Conservation (phyloP, 2,888 invertebrate genomes). For the Hypolimnas misippus region DNA sequence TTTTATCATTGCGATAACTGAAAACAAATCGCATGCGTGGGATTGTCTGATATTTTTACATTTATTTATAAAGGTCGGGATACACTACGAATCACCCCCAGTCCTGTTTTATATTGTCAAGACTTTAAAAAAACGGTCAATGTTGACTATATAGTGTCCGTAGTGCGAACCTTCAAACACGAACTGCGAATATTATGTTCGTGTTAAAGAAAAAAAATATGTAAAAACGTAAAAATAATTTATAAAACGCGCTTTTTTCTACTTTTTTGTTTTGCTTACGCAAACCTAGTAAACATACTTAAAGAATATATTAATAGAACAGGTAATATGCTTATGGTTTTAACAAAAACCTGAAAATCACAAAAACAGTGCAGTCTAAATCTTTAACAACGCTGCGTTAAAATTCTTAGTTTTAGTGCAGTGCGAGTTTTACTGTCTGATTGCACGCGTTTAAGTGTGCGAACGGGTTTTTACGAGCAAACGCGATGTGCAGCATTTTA, state of each 20-base stretch:
- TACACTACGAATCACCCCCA: conserved; percentile 3
- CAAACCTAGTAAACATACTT: too few relatives aligned
- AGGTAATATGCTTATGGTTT: neutral
- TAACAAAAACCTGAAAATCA: conserved; percentile 3
- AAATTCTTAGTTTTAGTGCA: neutral
- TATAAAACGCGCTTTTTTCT: too few relatives aligned
- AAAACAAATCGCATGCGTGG: conserved; percentile 34
- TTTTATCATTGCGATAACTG: conserved; percentile 12
- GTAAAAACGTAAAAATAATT: too few relatives aligned
- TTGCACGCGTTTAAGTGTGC: neutral
- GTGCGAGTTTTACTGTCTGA: neutral
- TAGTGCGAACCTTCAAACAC: too few relatives aligned
- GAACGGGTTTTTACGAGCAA: neutral
- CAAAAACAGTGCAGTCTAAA: too few relatives aligned
- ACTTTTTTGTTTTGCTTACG: too few relatives aligned
- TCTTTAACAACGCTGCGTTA: neutral
- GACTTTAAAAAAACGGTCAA: neutral
- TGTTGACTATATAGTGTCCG: neutral
- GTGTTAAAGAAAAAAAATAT: too few relatives aligned
- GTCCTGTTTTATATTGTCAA: too few relatives aligned
- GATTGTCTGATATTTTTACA: conserved; percentile 29
- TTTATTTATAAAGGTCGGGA: neutral
- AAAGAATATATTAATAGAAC: too few relatives aligned
- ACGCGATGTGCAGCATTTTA: neutral
- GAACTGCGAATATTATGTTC: too few relatives aligned